Evolutionary conservation across 2,113 vertebrate genomes (phyloP).

Genomic region (Oncorhynchus kisutch): DNA sequence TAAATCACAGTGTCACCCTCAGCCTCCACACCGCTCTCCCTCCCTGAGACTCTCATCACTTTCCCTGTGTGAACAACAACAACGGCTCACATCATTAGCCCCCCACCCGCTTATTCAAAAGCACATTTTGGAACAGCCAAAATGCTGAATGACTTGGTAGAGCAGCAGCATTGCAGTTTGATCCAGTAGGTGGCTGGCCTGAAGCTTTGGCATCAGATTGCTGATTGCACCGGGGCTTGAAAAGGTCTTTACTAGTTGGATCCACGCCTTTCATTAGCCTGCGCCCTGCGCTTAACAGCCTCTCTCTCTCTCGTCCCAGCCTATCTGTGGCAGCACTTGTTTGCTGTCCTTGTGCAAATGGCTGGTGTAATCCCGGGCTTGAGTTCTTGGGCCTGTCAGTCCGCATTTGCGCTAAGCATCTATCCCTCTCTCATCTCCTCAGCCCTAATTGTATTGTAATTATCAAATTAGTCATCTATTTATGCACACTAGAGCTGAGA

Average conservation of each 20-base stretch:
- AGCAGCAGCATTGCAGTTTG: not conserved
- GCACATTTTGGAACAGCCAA: conserved; percentile 46
- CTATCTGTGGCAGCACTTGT: conserved; percentile 46
- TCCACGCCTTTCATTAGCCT: conserved; percentile 71
- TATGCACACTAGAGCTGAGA: conserved; percentile 69
- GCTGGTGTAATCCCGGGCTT: conserved; percentile 64
- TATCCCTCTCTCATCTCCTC: conserved; percentile 71
- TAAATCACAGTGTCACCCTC: conserved; percentile 7
- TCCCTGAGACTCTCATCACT: not conserved
- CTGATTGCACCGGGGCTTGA: conserved; percentile 66
- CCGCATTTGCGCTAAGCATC: conserved; percentile 73
- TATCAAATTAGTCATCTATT: conserved; percentile 76
- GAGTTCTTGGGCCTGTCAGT: conserved; percentile 68
- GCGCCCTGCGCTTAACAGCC: conserved; percentile 63
- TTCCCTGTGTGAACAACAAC: not conserved
- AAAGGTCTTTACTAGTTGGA: conserved; percentile 64
- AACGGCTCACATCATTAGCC: conserved; percentile 50
- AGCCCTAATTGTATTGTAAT: conserved; percentile 77
- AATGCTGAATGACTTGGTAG: conserved; percentile 24
- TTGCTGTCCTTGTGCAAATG: conserved; percentile 57
- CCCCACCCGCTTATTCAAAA: conserved; percentile 34
- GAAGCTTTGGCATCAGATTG: conserved; percentile 65
- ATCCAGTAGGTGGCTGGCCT: conserved; percentile 58
- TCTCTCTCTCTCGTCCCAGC: conserved; percentile 35
- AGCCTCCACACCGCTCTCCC: not conserved